These are phyloP conservation scores for Panagrolaimus sp. DNA, from an alignment of 1,140 invertebrate species.

Conservation along the genomic window DNA sequence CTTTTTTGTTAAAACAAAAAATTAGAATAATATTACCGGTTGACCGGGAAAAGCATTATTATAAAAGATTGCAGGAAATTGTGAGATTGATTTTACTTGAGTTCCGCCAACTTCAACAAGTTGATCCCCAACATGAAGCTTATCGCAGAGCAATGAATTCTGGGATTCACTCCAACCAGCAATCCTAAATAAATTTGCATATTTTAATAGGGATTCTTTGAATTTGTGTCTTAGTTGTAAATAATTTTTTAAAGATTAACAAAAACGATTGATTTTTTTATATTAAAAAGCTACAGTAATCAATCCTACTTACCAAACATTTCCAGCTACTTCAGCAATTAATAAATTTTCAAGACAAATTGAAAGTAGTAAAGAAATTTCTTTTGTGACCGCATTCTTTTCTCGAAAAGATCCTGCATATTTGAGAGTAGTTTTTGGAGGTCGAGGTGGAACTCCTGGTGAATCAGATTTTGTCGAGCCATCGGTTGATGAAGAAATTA, in stretches of 20 bases:
- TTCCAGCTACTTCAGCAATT: not conserved
- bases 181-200: conserved; percentile 1
- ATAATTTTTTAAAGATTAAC: no score
- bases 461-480: conserved; percentile 6
- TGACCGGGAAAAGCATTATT: not conserved
- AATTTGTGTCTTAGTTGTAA: no score
- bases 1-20: not conserved
- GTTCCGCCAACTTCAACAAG: conserved; percentile 19
- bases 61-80: conserved; percentile 11
- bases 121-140: conserved; percentile 19
- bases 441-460: not conserved
- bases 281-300: not conserved
- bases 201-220: not conserved
- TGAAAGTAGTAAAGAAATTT: not conserved
- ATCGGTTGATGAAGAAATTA: not conserved
- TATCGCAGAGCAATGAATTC: conserved; percentile 3
- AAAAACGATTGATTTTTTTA: not conserved
- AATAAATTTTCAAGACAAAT: not conserved
- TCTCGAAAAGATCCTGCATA: not conserved
- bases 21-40: not conserved
- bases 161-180: not conserved
- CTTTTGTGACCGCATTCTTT: not conserved
- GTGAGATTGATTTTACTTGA: not conserved
- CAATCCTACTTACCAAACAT: not conserved
- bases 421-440: not conserved